These are phyloP conservation scores for Scaptomyza cyrtandrae DNA, from an alignment of 2,888 invertebrate genomes.

Conservation along the genomic window DNA sequence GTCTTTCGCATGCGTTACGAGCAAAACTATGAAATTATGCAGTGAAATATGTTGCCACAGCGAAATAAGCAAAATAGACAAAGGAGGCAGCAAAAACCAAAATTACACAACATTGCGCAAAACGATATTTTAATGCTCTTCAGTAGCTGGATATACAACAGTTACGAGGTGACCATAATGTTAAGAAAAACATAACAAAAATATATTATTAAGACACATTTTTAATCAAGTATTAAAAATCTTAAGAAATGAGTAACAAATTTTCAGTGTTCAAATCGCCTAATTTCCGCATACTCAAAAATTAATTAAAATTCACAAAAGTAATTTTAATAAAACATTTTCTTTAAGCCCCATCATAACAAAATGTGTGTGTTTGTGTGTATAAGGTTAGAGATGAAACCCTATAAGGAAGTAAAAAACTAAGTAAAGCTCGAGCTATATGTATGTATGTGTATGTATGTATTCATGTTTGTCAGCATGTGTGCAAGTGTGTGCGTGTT, in stretches of 20 bases:
- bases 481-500: slow-evolving; percentile 9
- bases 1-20: slow-evolving; percentile 73
- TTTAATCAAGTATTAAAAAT: no score
- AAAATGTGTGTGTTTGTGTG: not conserved
- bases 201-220: no score
- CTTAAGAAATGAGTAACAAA: no score
- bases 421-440: not conserved
- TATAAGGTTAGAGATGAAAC: not conserved
- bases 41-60: slow-evolving; percentile 78
- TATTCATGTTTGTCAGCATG: slow-evolving; percentile 3
- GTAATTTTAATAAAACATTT: slow-evolving; percentile 9
- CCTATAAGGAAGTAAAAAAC: slow-evolving; percentile 1
- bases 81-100: slow-evolving; percentile 15
- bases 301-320: slow-evolving; percentile 1
- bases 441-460: not conserved
- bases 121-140: slow-evolving; percentile 18
- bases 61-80: slow-evolving; percentile 32
- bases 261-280: no score
- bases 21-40: slow-evolving; percentile 73
- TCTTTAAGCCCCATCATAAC: slow-evolving; percentile 1
- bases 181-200: not conserved
- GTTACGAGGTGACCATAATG: not conserved
- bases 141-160: not conserved
- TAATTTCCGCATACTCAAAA: not conserved
- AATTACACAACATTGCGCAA: not conserved